Base-by-base conservation (phyloP, 2,797 vertebrate genomes). In the Tolypeutes matacus region DNA sequence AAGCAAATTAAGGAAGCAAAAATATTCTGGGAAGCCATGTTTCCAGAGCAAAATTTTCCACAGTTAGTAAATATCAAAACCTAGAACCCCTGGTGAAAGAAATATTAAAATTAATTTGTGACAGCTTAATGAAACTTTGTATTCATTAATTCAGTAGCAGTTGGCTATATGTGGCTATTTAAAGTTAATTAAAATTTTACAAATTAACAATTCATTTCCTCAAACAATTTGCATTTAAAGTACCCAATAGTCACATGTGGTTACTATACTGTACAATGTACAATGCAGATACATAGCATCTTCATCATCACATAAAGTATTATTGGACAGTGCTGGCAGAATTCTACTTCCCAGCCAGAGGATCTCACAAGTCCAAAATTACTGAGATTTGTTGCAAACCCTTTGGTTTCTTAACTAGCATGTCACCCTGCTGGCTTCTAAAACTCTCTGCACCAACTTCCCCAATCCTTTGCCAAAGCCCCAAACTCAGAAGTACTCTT, bases 1-100 rank as follows among this genome's bases (percentile, higher is more conserved):
- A 72, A 21, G n/a, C 73, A 87, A 93, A 89, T 46, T 91, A 95
- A 92, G 62, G 90, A 88, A 81, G 70, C 77, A 92, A 93, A 91
- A 93, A 91, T 53, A 97, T 89, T 94, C 64, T 83, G n/a, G 92
- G 95, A 82, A 49, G 13, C 42, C 49, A 46, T 5, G 1, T 39
- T 81, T 81, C 60, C 36, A 96, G 1, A 90, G 27, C 34, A 89
- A 76, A 53, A 46, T 15, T 67, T 76, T 69, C 31, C 72, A 70
- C 93, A 93, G 13, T 23, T 64, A 73, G 18, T 29, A 34, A 90
- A 83, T 69, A 36, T 14, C 42, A 72, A 53, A 93, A 65, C 51
- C 29, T 34, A 73, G 64, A 84, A 56, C 34, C 46, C 34, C 49
- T 89, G 49, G 46, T 34, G 42, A 78, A 17, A 92, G 39, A 85